Evolutionary conservation across 2,888 invertebrate genomes (phyloP).

Genomic region (Uropetala carovei): DNA sequence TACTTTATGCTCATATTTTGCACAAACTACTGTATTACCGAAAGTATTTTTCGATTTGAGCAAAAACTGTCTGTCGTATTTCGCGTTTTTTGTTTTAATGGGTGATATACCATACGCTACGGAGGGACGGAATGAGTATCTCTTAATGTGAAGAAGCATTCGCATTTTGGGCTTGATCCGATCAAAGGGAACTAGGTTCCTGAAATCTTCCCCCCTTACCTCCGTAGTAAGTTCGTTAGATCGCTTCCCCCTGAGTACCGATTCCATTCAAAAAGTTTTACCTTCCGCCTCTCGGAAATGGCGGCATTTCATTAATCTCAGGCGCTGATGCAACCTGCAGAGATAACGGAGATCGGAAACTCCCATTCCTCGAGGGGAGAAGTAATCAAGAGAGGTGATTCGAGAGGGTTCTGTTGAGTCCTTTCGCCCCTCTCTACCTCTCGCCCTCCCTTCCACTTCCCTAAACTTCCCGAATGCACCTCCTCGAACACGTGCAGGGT

Average conservation of each 20-base stretch:
- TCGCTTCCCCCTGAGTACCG: neutral
- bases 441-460: neutral
- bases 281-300: neutral
- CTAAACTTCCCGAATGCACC: neutral
- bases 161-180: too few relatives aligned
- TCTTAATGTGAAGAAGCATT: too few relatives aligned
- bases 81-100: too few relatives aligned
- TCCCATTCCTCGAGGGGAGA: neutral
- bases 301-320: neutral
- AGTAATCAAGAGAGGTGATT: neutral
- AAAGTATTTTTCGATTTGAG: too few relatives aligned
- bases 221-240: too few relatives aligned
- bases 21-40: too few relatives aligned
- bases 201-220: too few relatives aligned
- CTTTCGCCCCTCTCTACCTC: neutral
- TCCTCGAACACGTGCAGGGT: constrained; percentile 3
- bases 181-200: too few relatives aligned
- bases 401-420: neutral
- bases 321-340: neutral
- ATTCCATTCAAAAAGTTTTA: neutral
- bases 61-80: too few relatives aligned
- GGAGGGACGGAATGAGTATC: too few relatives aligned
- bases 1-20: too few relatives aligned
- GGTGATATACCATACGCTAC: too few relatives aligned
- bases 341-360: neutral